A percentile compares a stretch with the other conserved stretches of the same genome.
These are phyloP conservation scores for Tragelaphus imberbis DNA, from an alignment of 2,113 vertebrate species.

Conservation along the genomic window DNA sequence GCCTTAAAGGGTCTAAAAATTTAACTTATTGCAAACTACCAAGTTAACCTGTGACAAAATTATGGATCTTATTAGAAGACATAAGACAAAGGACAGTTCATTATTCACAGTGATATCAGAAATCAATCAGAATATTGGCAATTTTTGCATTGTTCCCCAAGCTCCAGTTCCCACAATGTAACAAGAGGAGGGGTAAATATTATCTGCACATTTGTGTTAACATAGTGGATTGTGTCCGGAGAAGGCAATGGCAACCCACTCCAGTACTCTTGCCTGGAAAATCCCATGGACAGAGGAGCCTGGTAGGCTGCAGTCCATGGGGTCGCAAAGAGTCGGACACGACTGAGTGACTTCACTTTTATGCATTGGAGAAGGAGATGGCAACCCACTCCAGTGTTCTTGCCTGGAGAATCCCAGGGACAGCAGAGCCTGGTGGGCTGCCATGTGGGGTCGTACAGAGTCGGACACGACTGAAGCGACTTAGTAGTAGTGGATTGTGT, in stretches of 20 bases:
- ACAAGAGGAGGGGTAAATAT: background rate
- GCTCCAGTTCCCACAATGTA: background rate
- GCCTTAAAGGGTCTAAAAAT: background rate
- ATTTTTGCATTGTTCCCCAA: background rate
- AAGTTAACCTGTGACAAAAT: background rate
- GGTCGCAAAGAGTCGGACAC: too few relatives aligned
- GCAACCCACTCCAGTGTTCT: too few relatives aligned
- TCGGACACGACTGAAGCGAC: too few relatives aligned
- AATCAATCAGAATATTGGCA: background rate
- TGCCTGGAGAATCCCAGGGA: too few relatives aligned
- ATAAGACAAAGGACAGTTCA: background rate
- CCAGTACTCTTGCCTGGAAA: too few relatives aligned
- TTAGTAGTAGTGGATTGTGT: background rate
- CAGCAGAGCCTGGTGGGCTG: too few relatives aligned
- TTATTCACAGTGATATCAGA: background rate
- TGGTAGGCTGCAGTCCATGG: too few relatives aligned
- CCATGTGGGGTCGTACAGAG: too few relatives aligned
- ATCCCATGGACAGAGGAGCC: too few relatives aligned
- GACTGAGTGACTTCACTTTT: too few relatives aligned
- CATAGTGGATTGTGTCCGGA: background rate
- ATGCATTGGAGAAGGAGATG: too few relatives aligned
- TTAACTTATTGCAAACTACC: background rate
- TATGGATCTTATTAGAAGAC: background rate
- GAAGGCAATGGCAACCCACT: too few relatives aligned
- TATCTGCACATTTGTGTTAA: background rate